phyloP scores from a whole-genome alignment of 2,888 invertebrate species.

The Apamea monoglypha region DNA sequence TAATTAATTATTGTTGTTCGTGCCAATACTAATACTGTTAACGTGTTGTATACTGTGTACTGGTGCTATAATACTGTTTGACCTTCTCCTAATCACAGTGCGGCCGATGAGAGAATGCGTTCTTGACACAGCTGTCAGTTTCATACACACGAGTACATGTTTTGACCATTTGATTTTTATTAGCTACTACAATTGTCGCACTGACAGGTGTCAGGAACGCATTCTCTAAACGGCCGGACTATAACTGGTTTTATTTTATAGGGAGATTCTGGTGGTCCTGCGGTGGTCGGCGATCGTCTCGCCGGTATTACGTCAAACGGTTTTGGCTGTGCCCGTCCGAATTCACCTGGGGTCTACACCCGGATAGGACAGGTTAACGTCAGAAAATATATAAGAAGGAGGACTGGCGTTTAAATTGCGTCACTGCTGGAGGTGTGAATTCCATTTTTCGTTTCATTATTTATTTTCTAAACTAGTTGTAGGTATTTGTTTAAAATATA shows the following conservation, averaged over 20 bases:
- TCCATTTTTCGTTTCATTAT: constrained; percentile 44
- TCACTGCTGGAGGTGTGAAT: constrained; percentile 62
- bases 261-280: constrained; percentile 83
- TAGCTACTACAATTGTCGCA: too few relatives aligned
- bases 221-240: too few relatives aligned
- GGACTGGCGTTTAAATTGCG: constrained; percentile 8
- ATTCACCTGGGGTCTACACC: constrained; percentile 76
- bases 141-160: too few relatives aligned
- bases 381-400: not conserved
- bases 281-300: constrained; percentile 66
- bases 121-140: too few relatives aligned
- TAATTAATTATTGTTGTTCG: too few relatives aligned
- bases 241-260: constrained; percentile 52
- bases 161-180: too few relatives aligned
- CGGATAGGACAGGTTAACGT: constrained; percentile 10
- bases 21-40: too few relatives aligned
- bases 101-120: too few relatives aligned
- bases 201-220: too few relatives aligned
- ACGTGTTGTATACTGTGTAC: too few relatives aligned
- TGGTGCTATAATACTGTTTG: too few relatives aligned
- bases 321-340: constrained; percentile 75
- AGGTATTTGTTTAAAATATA: not conserved
- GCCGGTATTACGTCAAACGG: constrained; percentile 77
- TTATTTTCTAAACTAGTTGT: constrained; percentile 42
- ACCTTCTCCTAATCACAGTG: too few relatives aligned